Evolutionary conservation across 2,888 invertebrate species (phyloP), one percentile per base, ranked within the genome.

Genomic region (Lordiphosa andalusiaca): DNA sequence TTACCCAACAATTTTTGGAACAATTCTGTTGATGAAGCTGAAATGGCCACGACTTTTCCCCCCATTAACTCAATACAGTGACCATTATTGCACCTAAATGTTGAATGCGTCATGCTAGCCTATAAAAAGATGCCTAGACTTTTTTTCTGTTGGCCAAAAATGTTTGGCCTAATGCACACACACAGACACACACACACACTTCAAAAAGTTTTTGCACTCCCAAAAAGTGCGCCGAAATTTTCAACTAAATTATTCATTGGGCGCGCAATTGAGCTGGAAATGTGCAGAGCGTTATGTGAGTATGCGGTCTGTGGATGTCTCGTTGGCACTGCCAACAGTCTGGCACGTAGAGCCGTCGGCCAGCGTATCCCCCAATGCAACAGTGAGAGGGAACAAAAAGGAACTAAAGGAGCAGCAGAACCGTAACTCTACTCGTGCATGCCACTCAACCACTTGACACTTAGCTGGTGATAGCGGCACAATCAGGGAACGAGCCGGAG

Each of bases 251-350:
- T 83, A 80, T 80, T 80, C 78, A 80, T 80, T 80, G 78, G 73
- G 73, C 74, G 81, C 73, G 84, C 84, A 73, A 80, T 83, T 80
- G 84, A 80, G 78, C 77, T 76, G 77, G 84, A 76, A 83, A 80
- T 76, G 82, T 80, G 80, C 64, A 62, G 58, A 46, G 19, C 36
- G 41, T 50, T 21, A 40, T 46, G 50, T 41, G 44, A 25, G 40
- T 37, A 6, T 52, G 46, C 42, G 53, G 53, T 64, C 55, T 68
- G 76, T 25, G 25, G 25, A 25, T 25, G 25, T 25, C 25, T 25
- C 25, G 25, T 25, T 30, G 30, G 30, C 30, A 30, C 3, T 30
- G 30, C 30, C 30, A 30, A 0, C 60, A 69, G 81, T 73, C 76
- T 75, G 61, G 72, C 72, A 78, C 75, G 83, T 78, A 65, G 65